Evolutionary conservation across 2,888 invertebrate genomes (phyloP).

Genomic region (Oxystoma pomonae): DNA sequence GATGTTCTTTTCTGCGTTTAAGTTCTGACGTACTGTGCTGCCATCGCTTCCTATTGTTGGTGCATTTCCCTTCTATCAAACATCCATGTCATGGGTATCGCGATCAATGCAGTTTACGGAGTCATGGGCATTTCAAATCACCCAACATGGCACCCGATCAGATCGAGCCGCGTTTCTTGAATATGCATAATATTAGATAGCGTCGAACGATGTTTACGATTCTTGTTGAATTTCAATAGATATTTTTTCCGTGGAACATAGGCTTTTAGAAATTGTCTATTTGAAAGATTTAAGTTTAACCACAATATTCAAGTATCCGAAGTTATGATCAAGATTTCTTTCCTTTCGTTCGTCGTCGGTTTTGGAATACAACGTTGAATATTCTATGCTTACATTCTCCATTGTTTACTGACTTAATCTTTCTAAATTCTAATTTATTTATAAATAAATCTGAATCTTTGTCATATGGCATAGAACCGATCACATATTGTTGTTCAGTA

Average conservation of each 20-base stretch:
- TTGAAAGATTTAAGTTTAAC: neutral
- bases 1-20: too few relatives aligned
- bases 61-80: conserved; percentile 9
- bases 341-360: neutral
- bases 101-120: neutral
- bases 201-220: neutral
- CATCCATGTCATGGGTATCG: conserved; percentile 18
- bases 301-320: neutral
- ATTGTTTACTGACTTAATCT: too few relatives aligned
- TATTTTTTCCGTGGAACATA: neutral
- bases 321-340: neutral
- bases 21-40: too few relatives aligned
- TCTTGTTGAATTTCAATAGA: neutral
- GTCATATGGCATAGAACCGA: too few relatives aligned
- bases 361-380: too few relatives aligned
- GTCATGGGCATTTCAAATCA: conserved; percentile 8
- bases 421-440: too few relatives aligned
- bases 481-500: too few relatives aligned
- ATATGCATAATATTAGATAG: neutral
- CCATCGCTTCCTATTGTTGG: too few relatives aligned
- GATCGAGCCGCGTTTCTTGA: conserved; percentile 6
- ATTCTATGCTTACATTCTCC: too few relatives aligned
- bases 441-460: too few relatives aligned
- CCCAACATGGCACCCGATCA: conserved; percentile 16
- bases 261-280: neutral